Evolutionary conservation across 2,797 vertebrate genomes (phyloP).

Genomic region (Lagorchestes hirsutus): DNA sequence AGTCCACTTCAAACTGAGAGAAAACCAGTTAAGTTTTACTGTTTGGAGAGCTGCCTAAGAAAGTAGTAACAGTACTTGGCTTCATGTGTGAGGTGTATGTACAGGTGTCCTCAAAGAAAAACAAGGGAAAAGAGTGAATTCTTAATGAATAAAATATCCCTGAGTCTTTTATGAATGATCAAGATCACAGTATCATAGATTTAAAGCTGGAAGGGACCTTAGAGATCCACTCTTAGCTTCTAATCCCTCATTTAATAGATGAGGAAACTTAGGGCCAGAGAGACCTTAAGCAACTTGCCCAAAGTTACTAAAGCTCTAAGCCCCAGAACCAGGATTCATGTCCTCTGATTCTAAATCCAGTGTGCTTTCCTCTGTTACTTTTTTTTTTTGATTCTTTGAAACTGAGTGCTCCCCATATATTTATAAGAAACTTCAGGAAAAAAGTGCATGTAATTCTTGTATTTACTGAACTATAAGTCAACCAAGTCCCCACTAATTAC

Average conservation of each 20-base stretch:
- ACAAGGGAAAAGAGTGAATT: constrained; percentile 34
- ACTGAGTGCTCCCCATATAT: not conserved
- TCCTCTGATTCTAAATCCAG: not conserved
- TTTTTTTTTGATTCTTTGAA: constrained; percentile 37
- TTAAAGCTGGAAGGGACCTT: not conserved
- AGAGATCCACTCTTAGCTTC: not conserved
- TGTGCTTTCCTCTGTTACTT: not conserved
- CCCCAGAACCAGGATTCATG: not conserved
- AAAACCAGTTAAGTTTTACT: constrained; percentile 27
- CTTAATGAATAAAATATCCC: constrained; percentile 48
- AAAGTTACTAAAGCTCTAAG: not conserved
- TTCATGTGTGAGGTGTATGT: not conserved
- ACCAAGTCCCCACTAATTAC: constrained; percentile 23
- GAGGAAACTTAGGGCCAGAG: not conserved
- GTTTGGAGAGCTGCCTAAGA: constrained; percentile 1
- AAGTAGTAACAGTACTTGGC: not conserved
- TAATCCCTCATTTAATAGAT: not conserved
- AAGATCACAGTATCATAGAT: not conserved
- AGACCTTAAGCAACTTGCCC: not conserved
- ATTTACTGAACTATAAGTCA: constrained; percentile 45
- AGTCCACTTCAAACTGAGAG: constrained; percentile 31
- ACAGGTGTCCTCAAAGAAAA: not conserved
- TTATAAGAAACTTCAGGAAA: constrained; percentile 15
- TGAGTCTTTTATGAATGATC: constrained; percentile 49
- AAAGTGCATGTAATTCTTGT: constrained; percentile 35